Percentiles rank a stretch among this genome's conserved stretches.
Evolutionary conservation across 2,113 vertebrate genomes (phyloP).

Genomic region (Turdus rufiventris): DNA sequence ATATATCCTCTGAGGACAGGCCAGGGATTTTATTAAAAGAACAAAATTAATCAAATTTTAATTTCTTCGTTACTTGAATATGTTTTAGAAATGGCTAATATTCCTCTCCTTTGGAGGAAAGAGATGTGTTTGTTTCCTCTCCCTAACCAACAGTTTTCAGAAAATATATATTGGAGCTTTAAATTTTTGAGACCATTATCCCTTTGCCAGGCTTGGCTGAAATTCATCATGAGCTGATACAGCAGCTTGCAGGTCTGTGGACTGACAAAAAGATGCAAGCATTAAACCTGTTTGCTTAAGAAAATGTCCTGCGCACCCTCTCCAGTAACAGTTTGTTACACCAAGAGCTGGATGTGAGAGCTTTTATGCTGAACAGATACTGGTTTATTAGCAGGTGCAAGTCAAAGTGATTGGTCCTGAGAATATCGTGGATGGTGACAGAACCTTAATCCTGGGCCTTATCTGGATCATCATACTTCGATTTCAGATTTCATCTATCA

Average conservation of each 20-base stretch:
- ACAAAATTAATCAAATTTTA: accelerated
- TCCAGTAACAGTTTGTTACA: neutral
- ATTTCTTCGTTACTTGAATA: neutral
- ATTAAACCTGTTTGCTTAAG: neutral
- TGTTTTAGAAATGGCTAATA: neutral
- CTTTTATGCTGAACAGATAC: neutral
- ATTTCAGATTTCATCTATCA: slow-evolving; percentile 88
- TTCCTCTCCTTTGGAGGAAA: neutral
- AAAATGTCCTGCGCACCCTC: neutral
- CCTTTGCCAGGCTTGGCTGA: neutral
- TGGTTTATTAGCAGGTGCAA: slow-evolving; percentile 75
- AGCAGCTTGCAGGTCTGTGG: neutral
- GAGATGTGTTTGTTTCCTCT: neutral
- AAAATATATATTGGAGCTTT: neutral
- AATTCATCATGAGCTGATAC: neutral
- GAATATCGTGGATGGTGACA: slow-evolving; percentile 90
- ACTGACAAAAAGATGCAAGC: neutral
- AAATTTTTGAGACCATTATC: neutral
- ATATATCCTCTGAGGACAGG: neutral
- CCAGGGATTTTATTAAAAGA: neutral
- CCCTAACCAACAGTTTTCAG: neutral
- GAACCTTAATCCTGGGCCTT: slow-evolving; percentile 86
- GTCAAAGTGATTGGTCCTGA: slow-evolving; percentile 91
- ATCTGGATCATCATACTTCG: slow-evolving; percentile 93
- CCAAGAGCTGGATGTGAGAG: neutral